These are phyloP conservation scores for Galaxea fascicularis DNA, from an alignment of 92 coral and sea anemone species.

Conservation along the genomic window DNA sequence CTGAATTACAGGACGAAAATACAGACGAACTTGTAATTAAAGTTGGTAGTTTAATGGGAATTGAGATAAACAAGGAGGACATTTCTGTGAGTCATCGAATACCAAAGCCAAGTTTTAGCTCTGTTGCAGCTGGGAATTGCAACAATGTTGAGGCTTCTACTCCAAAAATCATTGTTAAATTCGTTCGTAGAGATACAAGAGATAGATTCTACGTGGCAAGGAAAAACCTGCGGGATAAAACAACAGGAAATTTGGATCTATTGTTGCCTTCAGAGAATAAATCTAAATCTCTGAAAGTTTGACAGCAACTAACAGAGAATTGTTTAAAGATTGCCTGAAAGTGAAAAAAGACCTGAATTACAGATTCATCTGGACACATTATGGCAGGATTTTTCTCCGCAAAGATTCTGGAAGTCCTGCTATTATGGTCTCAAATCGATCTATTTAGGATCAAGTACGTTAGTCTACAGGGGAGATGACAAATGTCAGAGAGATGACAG, in stretches of 20 bases:
- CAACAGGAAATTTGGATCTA: conserved; percentile 22
- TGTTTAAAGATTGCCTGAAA: neutral
- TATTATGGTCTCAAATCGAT: too few species aligned
- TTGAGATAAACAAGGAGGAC: neutral
- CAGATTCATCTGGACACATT: neutral
- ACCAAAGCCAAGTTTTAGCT: neutral
- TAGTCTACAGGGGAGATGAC: neutral
- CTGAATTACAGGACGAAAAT: conserved; percentile 31
- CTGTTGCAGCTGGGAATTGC: neutral
- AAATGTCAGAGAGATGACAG: neutral
- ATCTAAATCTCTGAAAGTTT: conserved; percentile 27
- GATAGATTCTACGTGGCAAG: conserved; percentile 36
- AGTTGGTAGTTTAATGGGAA: conserved; percentile 26
- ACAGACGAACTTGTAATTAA: conserved; percentile 17
- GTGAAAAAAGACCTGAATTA: neutral
- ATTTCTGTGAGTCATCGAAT: conserved; percentile 6
- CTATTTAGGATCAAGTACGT: too few species aligned
- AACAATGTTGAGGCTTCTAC: conserved; percentile 22
- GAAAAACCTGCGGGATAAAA: conserved; percentile 10
- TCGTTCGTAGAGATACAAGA: conserved; percentile 23
- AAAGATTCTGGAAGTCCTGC: too few species aligned
- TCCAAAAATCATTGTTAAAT: conserved; percentile 41
- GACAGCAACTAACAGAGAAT: conserved; percentile 11
- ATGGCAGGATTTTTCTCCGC: neutral
- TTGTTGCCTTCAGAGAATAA: neutral